Evolutionary conservation across 2,888 invertebrate species (phyloP), one percentile per base, ranked within the genome.

Genomic region (Ormyrus rosae): DNA sequence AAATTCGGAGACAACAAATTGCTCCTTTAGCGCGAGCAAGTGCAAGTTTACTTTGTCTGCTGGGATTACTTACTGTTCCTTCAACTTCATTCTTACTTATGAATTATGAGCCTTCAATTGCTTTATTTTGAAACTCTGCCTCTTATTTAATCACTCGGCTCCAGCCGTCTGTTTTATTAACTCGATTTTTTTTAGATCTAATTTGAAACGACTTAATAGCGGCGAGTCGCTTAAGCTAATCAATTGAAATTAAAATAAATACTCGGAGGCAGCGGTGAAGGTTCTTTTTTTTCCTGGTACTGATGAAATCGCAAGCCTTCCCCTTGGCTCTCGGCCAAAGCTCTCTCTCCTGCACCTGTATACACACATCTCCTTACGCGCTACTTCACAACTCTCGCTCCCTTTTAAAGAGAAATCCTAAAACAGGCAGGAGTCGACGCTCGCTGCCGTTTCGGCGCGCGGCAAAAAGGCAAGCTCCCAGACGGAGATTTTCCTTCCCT

Each of bases 1-100:
- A 78, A 73, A 73, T 79, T 73, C 48, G 46, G 51, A 71, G 71
- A 71, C 71, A 76, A 80, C 75, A 61, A 76, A 71, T 80, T 71
- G 55, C 65, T 65, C 60, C 51, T 74, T 71, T 71, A 63, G 58
- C 34, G 77, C 48, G 68, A 48, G 11, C 69, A 50, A 46, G 9
- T 45, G 53, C 56, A 34, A 63, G 64, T 63, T 77, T 77, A 64
- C 56, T 70, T n/a, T 56, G 50, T 34, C 56, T 55, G 34, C 34
- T 19, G 13, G 46, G 11, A 34, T 10, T 45, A 11, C 10, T 10
- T 45, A 11, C 10, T 56, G 64, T 56, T 56, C 50, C 7, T 58
- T 46, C 9, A 60, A 60, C 67, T 51, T 58, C 13, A 60, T 67
- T 50, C 51, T 65, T 58, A 6, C 51, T 13, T 6, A 60, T 75